Evolutionary conservation across 2,797 vertebrate species (phyloP).

Genomic region (Coilia nasus): DNA sequence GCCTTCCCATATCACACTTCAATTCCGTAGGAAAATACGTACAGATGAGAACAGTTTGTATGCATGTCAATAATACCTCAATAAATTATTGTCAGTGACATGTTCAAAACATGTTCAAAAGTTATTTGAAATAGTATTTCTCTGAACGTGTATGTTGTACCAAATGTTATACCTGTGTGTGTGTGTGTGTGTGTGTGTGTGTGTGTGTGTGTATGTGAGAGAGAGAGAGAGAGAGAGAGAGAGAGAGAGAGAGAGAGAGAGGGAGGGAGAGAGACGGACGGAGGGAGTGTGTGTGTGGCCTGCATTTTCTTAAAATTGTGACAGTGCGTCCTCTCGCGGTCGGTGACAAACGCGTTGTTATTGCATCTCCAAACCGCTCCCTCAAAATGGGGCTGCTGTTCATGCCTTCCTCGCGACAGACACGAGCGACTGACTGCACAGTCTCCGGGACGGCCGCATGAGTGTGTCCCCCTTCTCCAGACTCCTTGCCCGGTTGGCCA

Average conservation of each 20-base stretch:
- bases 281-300: conserved; percentile 56
- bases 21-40: neutral
- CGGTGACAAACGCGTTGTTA: conserved; percentile 70
- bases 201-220: conserved; percentile 42
- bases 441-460: too few relatives aligned
- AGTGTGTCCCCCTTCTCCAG: too few relatives aligned
- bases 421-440: too few relatives aligned
- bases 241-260: neutral
- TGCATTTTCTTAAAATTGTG: conserved; percentile 70
- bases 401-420: neutral
- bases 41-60: too few relatives aligned
- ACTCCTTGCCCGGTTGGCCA: too few relatives aligned
- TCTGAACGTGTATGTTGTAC: neutral
- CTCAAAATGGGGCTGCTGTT: conserved; percentile 52
- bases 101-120: too few relatives aligned
- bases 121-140: neutral
- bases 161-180: neutral
- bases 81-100: too few relatives aligned
- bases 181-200: neutral
- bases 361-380: conserved; percentile 39
- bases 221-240: neutral
- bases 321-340: conserved; percentile 84
- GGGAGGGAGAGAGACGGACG: neutral
- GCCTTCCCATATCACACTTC: neutral
- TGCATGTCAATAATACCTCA: too few relatives aligned